A percentile compares a stretch with the other conserved stretches of the same genome.
Conservation (phyloP, 2,888 invertebrate species). For the Tetragonisca angustula region DNA sequence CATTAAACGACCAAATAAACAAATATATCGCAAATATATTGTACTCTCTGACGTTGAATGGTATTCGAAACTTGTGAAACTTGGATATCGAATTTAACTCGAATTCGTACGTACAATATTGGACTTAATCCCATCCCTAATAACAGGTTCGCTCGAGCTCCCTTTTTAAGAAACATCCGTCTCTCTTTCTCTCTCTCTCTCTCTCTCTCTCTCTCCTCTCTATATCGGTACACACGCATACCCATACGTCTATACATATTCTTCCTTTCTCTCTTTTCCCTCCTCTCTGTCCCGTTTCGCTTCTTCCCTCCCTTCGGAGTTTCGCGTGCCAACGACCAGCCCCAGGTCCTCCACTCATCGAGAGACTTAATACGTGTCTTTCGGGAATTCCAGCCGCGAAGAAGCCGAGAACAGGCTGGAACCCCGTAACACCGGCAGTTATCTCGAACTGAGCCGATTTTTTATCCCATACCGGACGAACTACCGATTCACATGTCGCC, state of each 20-base stretch:
- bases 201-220: not conserved
- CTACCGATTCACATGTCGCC: constrained; percentile 29
- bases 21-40: too few relatives aligned
- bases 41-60: too few relatives aligned
- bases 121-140: constrained; percentile 39
- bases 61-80: not conserved
- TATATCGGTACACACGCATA: constrained; percentile 10
- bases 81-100: not conserved
- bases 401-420: constrained; percentile 5
- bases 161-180: constrained; percentile 73
- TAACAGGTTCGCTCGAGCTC: constrained; percentile 79
- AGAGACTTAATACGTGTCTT: constrained; percentile 68
- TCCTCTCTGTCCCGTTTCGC: constrained; percentile 25
- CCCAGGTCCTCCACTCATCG: constrained; percentile 50
- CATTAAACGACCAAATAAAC: too few relatives aligned
- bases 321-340: constrained; percentile 65
- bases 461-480: constrained; percentile 6
- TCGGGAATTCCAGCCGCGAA: constrained; percentile 61
- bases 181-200: constrained; percentile 26
- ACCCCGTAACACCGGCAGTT: constrained; percentile 47
- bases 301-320: constrained; percentile 52
- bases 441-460: constrained; percentile 30
- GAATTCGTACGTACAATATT: not conserved
- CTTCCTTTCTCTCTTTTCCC: constrained; percentile 6
- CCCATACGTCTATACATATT: constrained; percentile 3